phyloP scores from a whole-genome alignment of 2,888 invertebrate species.

The Drosophila imparisetae region DNA sequence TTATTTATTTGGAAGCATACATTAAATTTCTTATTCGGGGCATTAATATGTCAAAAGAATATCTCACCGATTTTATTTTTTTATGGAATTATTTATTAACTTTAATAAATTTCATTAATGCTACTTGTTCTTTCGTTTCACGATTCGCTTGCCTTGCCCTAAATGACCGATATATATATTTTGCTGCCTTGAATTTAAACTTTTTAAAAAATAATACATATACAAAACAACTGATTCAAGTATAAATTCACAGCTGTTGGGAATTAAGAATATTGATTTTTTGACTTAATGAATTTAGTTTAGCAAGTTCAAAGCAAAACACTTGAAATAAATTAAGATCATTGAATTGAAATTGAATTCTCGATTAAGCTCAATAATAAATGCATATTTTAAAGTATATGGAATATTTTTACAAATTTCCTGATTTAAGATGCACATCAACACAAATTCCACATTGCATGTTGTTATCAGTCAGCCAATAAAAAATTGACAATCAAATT shows the following conservation, averaged over 20 bases:
- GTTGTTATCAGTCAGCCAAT: not conserved
- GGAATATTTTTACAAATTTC: slow-evolving; percentile 1
- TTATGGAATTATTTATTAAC: not conserved
- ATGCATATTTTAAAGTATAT: not conserved
- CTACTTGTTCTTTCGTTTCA: slow-evolving; percentile 5
- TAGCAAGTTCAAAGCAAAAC: not conserved
- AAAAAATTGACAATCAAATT: not conserved
- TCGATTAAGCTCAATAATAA: slow-evolving; percentile 3
- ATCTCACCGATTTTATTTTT: not conserved
- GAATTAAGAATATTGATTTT: slow-evolving; percentile 14
- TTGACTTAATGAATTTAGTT: slow-evolving; percentile 6
- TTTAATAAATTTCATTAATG: not conserved
- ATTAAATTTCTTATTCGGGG: not conserved
- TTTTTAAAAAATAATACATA: not conserved
- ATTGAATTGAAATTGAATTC: slow-evolving; percentile 24
- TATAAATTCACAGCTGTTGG: not conserved
- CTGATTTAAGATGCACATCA: not conserved
- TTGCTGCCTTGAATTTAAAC: slow-evolving; percentile 16
- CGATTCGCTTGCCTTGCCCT: slow-evolving; percentile 11
- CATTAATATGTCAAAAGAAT: not conserved
- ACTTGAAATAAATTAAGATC: slow-evolving; percentile 17
- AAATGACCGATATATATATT: not conserved
- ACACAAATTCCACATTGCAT: not conserved
- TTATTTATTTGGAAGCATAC: not conserved
- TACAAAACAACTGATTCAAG: slow-evolving; percentile 3